These are phyloP conservation scores for Bombus waltoni DNA, from an alignment of 1,140 invertebrate genomes.

Conservation along the genomic window DNA sequence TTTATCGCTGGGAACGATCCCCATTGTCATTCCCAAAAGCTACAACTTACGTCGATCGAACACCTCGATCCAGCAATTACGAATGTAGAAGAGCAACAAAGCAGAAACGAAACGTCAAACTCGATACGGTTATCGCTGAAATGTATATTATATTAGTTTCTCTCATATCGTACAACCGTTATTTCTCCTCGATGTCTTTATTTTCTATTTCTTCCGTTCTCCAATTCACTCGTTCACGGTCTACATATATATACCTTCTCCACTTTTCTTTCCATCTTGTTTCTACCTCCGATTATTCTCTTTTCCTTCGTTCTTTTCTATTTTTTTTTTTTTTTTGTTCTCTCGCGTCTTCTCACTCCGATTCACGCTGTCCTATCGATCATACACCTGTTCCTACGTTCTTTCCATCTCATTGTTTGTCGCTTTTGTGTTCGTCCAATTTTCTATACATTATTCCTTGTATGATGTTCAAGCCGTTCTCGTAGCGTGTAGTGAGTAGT, in stretches of 20 bases:
- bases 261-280: not conserved
- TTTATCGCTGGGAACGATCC: not conserved
- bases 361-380: conserved; percentile 19
- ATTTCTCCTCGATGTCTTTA: not conserved
- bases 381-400: conserved; percentile 24
- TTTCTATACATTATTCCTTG: conserved; percentile 72
- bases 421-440: conserved; percentile 81
- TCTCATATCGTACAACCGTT: conserved; percentile 12
- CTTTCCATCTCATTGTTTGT: conserved; percentile 73
- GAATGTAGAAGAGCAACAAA: too few relatives aligned
- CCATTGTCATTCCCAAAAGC: not conserved
- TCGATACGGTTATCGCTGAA: conserved; percentile 27
- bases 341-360: not conserved
- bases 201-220: not conserved
- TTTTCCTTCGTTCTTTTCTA: conserved; percentile 3
- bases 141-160: conserved; percentile 37
- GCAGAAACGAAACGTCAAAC: conserved; percentile 7
- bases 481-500: conserved; percentile 82
- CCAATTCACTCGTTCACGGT: not conserved
- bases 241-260: not conserved
- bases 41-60: not conserved
- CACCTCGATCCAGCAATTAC: too few relatives aligned
- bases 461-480: conserved; percentile 77
- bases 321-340: not conserved
- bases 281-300: conserved; percentile 11